Evolutionary conservation across 2,888 invertebrate genomes (phyloP).

Genomic region (Caenorhabditis panamensis): DNA sequence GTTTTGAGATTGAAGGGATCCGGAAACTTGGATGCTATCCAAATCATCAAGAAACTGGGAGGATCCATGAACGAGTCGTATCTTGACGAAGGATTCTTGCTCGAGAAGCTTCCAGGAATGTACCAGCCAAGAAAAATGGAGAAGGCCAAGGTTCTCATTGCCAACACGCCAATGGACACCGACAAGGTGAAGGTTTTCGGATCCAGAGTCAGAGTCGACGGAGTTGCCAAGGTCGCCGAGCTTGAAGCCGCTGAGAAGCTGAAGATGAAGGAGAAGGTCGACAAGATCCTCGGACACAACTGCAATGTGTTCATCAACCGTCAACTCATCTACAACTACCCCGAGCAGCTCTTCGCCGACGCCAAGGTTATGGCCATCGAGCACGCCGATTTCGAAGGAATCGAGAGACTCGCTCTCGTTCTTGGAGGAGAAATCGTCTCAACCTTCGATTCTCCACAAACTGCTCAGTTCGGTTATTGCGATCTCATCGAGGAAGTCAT

Average conservation of each 20-base stretch:
- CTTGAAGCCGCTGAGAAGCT: constrained; percentile 97
- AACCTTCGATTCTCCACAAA: constrained; percentile 94
- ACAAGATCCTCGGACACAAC: constrained; percentile 93
- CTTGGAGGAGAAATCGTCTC: constrained; percentile 98
- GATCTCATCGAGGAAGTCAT: constrained; percentile 97
- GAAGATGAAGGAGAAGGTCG: constrained; percentile 99
- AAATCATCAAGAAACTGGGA: constrained; percentile 97
- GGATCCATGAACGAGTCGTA: constrained; percentile 95
- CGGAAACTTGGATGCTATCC: constrained; percentile 95
- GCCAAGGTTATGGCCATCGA: constrained; percentile 97
- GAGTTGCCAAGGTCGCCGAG: constrained; percentile 90
- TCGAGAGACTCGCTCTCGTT: constrained; percentile 95
- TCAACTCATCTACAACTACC: constrained; percentile 99
- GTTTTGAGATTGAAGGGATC: constrained; percentile 95
- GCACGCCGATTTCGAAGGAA: constrained; percentile 99
- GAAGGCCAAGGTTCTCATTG: constrained; percentile 96
- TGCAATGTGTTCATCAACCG: constrained; percentile 98
- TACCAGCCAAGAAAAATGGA: constrained; percentile 96
- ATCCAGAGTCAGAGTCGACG: constrained; percentile 87
- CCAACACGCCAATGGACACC: constrained; percentile 99
- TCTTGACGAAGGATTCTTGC: constrained; percentile 91
- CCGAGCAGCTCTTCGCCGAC: constrained; percentile 98
- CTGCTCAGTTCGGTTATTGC: constrained; percentile 94
- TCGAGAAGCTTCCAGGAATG: constrained; percentile 97
- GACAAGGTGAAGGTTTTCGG: constrained; percentile 95